phyloP scores from a whole-genome alignment of 2,888 invertebrate genomes.

The Plebejus melissa region DNA sequence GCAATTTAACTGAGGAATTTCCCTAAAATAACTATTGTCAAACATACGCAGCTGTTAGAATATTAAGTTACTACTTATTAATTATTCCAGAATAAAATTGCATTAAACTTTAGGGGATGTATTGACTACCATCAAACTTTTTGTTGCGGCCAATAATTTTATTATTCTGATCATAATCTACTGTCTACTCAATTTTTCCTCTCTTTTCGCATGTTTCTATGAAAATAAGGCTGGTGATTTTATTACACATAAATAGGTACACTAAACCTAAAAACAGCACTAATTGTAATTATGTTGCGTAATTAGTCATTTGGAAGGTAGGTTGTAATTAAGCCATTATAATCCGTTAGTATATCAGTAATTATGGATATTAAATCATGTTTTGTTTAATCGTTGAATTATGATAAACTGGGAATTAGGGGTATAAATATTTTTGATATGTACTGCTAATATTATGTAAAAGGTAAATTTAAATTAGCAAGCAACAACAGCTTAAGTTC shows the following conservation, averaged over 20 bases:
- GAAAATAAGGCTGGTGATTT: background rate
- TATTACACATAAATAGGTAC: background rate
- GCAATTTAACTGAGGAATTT: slow-evolving; percentile 41
- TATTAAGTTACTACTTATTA: slow-evolving; percentile 53
- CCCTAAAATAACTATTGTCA: slow-evolving; percentile 47
- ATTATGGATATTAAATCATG: slow-evolving; percentile 22
- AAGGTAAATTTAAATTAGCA: background rate
- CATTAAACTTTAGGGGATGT: slow-evolving; percentile 43
- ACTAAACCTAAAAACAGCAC: background rate
- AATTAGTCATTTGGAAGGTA: slow-evolving; percentile 11
- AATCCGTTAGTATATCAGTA: background rate
- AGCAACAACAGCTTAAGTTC: background rate
- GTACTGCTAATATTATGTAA: background rate
- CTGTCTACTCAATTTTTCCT: background rate
- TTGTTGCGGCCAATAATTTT: too few relatives aligned
- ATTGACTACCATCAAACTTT: background rate
- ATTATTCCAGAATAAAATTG: slow-evolving; percentile 50
- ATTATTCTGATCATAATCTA: background rate
- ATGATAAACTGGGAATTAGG: slow-evolving; percentile 8
- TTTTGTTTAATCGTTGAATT: slow-evolving; percentile 12
- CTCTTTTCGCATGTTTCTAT: background rate
- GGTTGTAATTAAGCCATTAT: slow-evolving; percentile 16
- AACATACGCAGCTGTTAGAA: slow-evolving; percentile 63
- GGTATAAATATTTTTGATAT: background rate
- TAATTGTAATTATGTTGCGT: background rate